These are phyloP conservation scores for Pseudochromis fuscus DNA, from an alignment of 2,797 vertebrate genomes.

Conservation along the genomic window DNA sequence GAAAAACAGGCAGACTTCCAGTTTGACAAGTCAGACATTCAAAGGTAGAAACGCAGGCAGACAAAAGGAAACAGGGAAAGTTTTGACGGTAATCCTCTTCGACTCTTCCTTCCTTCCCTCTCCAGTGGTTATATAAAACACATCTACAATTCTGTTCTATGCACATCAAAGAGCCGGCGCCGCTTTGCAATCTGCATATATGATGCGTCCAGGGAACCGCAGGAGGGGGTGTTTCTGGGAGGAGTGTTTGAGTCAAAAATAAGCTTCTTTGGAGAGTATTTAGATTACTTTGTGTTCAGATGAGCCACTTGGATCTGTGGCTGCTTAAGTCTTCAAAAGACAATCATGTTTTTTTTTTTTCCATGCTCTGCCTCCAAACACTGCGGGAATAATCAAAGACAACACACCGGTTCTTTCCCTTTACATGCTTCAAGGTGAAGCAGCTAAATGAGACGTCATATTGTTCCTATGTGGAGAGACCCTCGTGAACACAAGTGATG, in stretches of 20 bases:
- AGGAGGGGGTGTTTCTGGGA: conserved; percentile 38
- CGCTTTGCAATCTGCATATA: conserved; percentile 81
- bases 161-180: conserved; percentile 83
- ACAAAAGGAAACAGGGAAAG: conserved; percentile 71
- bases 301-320: conserved; percentile 49
- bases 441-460: conserved; percentile 2
- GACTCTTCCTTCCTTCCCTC: conserved; percentile 70
- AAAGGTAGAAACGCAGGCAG: conserved; percentile 57
- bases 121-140: conserved; percentile 81
- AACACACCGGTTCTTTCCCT: conserved; percentile 15
- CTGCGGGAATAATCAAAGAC: conserved; percentile 27
- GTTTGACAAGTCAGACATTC: conserved; percentile 59
- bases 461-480: conserved; percentile 4
- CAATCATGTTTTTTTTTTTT: conserved; percentile 7
- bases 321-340: conserved; percentile 35
- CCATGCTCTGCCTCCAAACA: conserved; percentile 6
- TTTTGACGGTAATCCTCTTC: conserved; percentile 79
- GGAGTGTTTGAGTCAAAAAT: conserved; percentile 62
- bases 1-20: conserved; percentile 57
- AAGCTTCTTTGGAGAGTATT: conserved; percentile 67
- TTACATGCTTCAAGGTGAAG: conserved; percentile 6
- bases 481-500: not conserved
- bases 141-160: conserved; percentile 83
- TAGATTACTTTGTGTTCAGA: conserved; percentile 52
- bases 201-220: conserved; percentile 77